Base-by-base conservation (phyloP, 2,888 invertebrate genomes). In the Thera britannica region DNA sequence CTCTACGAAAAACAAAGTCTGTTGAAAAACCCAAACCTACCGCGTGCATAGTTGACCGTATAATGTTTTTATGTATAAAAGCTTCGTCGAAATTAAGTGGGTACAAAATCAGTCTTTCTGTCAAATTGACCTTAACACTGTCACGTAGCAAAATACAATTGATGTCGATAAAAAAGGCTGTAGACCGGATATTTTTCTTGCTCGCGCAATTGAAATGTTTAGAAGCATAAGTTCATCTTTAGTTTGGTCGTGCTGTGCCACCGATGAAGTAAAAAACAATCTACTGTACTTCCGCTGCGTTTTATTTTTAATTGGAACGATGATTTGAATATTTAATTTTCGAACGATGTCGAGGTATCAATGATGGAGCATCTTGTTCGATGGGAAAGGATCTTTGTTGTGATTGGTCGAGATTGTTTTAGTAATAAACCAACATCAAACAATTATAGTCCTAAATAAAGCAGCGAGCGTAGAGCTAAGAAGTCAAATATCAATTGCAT, bases 121-220 rank as follows among this genome's bases (percentile, higher is more conserved):
- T 82, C 79, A 87, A 89, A 92, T 90, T 89, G 83, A 85, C 81
- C 86, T 80, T 87, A 82, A 82, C 82, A 80, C 75, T 86, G 88
- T 89, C 91, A 91, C 90, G 90, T 92, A 86, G 66, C 73, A n/a
- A 77, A 70, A 73, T 72, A 72, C 77, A 82, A 84, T 84, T 83
- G 82, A 79, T 72, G 75, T 67, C 62, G 70, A 70, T 75, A 77
- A 81, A 87, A 84, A 84, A 72, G 75, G 63, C 73, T 67, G 72
- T 62, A 80, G 74, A 80, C 76, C 72, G 70, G 76, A 75, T 75
- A 75, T 71, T 72, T 73, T 59, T 62, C 58, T 70, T 66, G 62
- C 46, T 58, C 54, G 35, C 35, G 68, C 52, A 67, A 65, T 71
- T 66, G 65, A 71, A 74, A 63, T 66, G 70, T 46, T 66, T 70